Percentiles rank a stretch among this genome's conserved stretches.
phyloP scores from a whole-genome alignment of 2,113 vertebrate genomes.

The Lamprologus sp. region DNA sequence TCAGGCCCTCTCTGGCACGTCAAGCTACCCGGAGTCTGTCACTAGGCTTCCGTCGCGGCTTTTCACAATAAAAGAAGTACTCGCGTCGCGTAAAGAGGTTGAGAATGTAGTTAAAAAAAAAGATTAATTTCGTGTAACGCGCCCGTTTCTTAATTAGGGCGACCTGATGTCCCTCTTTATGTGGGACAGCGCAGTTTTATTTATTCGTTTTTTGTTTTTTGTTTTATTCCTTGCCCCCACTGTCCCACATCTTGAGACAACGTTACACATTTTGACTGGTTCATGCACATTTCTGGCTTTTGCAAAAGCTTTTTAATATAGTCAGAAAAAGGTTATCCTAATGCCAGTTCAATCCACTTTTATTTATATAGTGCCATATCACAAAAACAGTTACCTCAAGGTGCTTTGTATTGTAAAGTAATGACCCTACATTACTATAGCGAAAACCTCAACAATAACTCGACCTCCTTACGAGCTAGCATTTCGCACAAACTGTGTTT shows the following conservation, averaged over 20 bases:
- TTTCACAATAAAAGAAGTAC: constrained; percentile 28
- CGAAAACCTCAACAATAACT: neutral
- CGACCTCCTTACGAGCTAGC: neutral
- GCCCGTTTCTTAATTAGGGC: neutral
- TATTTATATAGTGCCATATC: neutral
- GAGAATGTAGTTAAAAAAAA: neutral
- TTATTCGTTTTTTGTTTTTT: neutral
- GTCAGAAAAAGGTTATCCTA: neutral
- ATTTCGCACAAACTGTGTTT: neutral
- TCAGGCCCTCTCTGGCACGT: constrained; percentile 33
- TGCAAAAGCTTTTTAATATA: neutral
- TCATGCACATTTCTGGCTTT: neutral
- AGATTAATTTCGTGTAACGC: neutral
- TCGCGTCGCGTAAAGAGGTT: neutral
- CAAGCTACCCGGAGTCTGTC: neutral
- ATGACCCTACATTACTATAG: neutral
- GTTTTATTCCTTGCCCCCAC: neutral
- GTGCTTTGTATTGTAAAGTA: neutral
- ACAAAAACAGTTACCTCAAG: neutral
- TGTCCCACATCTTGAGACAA: neutral
- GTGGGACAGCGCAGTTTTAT: neutral
- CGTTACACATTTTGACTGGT: neutral
- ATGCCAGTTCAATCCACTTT: neutral
- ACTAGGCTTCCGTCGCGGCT: neutral
- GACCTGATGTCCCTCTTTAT: neutral